Base-by-base conservation (phyloP, 23 tunicate species). In the Phallusia fumigata region DNA sequence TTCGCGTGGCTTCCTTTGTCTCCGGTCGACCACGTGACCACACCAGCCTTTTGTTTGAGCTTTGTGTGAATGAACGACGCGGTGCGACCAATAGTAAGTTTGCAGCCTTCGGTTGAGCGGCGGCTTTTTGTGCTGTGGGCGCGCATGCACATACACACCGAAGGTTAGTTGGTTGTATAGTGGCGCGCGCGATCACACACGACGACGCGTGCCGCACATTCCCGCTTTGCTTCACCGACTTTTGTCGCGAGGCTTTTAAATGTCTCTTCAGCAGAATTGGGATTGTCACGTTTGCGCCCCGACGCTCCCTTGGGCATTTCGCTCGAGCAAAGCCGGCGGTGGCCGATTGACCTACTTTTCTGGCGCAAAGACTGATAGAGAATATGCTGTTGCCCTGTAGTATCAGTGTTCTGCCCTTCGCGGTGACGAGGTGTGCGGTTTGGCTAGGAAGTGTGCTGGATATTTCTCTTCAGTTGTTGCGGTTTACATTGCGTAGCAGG, bases 11-110 rank as follows among this genome's bases (percentile, higher is more conserved):
- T 49, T 79, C 83, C 52, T 31, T 52, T 40, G 40, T 79, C 72
- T 79, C 31, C 44, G 21, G 11, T 33, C 73, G 73, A 52, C 73
- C 83, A 79, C 83, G 83, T 74, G 77, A 74, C 77, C 69, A 30
- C 74, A 26, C 30, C 8, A 0, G 36, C 35, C n/a, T 30, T 74
- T 74, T 74, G 36, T 32, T 74, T 74, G 35, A 58, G 28, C 28
- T 58, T 74, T 74, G 77, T 74, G 35, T 74, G 77, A 74, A 74
- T 74, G 77, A 32, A 33, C 77, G 77, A 30, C 47, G 28, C 69
- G 69, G 28, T 74, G 44, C 45, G 12, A 74, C 45, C 45, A 74
- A 28, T 30, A 74, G 44, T 74, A 74, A 2, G 45, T 74, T 74
- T 11, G 78, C 35, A 74, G 78, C 45, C 44, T 19, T 74, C 31